Evolutionary conservation across 2,113 vertebrate genomes (phyloP).

Genomic region (Myxocyprinus asiaticus): DNA sequence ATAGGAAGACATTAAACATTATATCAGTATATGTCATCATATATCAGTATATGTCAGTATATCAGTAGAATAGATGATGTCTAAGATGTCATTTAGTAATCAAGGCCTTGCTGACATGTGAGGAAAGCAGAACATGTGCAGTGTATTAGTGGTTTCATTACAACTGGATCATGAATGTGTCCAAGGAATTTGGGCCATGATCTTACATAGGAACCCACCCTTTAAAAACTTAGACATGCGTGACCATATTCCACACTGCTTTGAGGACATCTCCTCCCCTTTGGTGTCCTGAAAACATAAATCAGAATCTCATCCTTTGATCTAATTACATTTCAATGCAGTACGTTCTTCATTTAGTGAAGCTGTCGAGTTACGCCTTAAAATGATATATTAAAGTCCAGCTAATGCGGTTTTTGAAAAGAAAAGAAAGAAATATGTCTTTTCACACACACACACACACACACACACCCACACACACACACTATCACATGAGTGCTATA

Average conservation of each 20-base stretch:
- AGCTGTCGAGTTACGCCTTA: slow-evolving; percentile 68
- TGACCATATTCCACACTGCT: slow-evolving; percentile 57
- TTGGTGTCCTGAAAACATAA: slow-evolving; percentile 71
- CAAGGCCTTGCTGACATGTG: too few relatives aligned
- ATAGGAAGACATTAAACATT: slow-evolving; percentile 67
- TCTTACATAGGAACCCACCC: slow-evolving; percentile 69
- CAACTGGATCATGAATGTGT: slow-evolving; percentile 62
- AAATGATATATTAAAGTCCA: slow-evolving; percentile 46
- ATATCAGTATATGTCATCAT: not conserved
- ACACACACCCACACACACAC: not conserved
- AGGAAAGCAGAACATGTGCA: slow-evolving; percentile 29
- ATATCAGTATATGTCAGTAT: too few relatives aligned
- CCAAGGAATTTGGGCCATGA: slow-evolving; percentile 58
- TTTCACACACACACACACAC: not conserved
- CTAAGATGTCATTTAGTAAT: too few relatives aligned
- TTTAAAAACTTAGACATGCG: slow-evolving; percentile 67
- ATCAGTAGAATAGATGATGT: too few relatives aligned
- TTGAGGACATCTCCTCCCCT: slow-evolving; percentile 59
- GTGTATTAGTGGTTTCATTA: slow-evolving; percentile 73
- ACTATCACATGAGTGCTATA: not conserved
- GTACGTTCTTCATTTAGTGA: slow-evolving; percentile 65
- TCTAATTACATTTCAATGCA: slow-evolving; percentile 68
- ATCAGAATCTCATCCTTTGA: slow-evolving; percentile 75
- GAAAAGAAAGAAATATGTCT: slow-evolving; percentile 10
- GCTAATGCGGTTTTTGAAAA: slow-evolving; percentile 22